Base-by-base conservation (phyloP, 1,140 invertebrate genomes). In the Wiebesia pumilae region DNA sequence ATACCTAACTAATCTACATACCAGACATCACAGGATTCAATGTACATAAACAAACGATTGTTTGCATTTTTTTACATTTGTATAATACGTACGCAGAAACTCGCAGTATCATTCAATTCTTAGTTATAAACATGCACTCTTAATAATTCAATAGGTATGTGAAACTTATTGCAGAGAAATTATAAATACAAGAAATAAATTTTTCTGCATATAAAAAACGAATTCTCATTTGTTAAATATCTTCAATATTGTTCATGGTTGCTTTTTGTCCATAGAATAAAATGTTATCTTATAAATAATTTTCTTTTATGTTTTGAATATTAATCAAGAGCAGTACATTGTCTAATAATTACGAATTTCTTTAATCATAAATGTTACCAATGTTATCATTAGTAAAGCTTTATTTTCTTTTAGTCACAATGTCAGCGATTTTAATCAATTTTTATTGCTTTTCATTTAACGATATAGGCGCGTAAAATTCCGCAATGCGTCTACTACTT, bases 391-490 rank as follows among this genome's bases (percentile, higher is more conserved):
- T 81, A 69, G 65, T 80, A 85, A 85, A 85, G 33, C 58, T 71
- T 85, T 47, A 71, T 81, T 54, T 51, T 82, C 12, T 77, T 58
- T 78, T 62, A 12, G n/a, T 84, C 54, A 78, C 6, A 54, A 35
- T 65, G 10, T 62, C 78, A 80, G 51, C 30, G 27, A 81, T 81
- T 81, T 75, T 58, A 27, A 38, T 77, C 19, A 62, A 62, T 71
- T 40, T 58, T 47, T 85, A 71, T 79, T 47, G 16, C 65, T 80
- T 40, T 33, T 80, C 19, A 73, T 73, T 95, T 93, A 97, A 94
- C 97, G 96, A 93, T 96, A 98, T 38, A 97, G 94, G 88, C 97
- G 95, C 47, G 96, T 95, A 91, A 98, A 97, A 88, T 96, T 96
- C 92, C 96, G 95, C 81, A 98, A 90, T 35, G 96, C 95, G 88